These are phyloP conservation scores for Melanotaenia pygmaea DNA, from an alignment of 2,797 vertebrate genomes.

Conservation along the genomic window DNA sequence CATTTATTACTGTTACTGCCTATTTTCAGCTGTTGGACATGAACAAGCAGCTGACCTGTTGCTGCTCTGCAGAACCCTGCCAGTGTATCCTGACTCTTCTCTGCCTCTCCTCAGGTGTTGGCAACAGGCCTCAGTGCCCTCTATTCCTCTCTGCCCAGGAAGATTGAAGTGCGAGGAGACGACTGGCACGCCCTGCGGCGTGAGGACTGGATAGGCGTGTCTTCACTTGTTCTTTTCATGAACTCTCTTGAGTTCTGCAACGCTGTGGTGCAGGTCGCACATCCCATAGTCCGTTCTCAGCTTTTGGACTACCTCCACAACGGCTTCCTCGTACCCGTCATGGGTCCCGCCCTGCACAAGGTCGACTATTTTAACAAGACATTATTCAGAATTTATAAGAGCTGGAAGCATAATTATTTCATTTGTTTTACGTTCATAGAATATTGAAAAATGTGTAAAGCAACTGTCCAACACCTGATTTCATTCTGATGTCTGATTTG, in stretches of 20 bases:
- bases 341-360: slow-evolving; percentile 94
- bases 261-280: slow-evolving; percentile 94
- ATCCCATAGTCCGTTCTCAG: slow-evolving; percentile 93
- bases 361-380: slow-evolving; percentile 47
- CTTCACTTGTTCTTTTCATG: slow-evolving; percentile 95
- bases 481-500: background rate
- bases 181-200: slow-evolving; percentile 95
- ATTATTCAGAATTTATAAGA: background rate
- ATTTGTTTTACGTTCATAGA: background rate
- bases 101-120: slow-evolving; percentile 84
- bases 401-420: background rate
- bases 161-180: slow-evolving; percentile 94
- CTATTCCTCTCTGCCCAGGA: slow-evolving; percentile 96
- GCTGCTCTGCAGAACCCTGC: background rate
- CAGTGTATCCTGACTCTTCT: background rate
- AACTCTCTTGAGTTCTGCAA: slow-evolving; percentile 98
- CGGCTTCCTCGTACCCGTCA: slow-evolving; percentile 94
- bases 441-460: background rate
- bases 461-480: too few relatives aligned
- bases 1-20: background rate
- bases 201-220: slow-evolving; percentile 94
- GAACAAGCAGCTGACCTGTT: background rate
- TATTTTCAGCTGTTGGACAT: background rate
- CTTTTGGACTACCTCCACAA: slow-evolving; percentile 96
- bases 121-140: slow-evolving; percentile 96